A percentile compares a stretch with the other conserved stretches of the same genome.
phyloP scores from a whole-genome alignment of 2,797 vertebrate genomes.

The Carapus acus region DNA sequence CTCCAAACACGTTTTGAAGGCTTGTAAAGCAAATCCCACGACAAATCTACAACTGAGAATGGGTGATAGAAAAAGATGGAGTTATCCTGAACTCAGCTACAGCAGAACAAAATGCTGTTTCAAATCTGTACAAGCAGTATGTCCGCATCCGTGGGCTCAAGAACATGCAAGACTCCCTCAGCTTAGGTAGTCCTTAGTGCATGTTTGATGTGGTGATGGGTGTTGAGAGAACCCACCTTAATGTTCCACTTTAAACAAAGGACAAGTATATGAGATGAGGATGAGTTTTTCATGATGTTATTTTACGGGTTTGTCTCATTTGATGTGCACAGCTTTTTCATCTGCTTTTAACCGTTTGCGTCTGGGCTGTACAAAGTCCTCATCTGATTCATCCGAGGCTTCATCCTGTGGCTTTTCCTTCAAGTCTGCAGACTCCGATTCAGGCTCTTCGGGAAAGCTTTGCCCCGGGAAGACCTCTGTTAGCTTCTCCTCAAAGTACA shows the following conservation, averaged over 20 bases:
- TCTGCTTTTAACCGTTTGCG: conserved; percentile 97
- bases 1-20: conserved; percentile 45
- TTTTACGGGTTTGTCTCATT: conserved; percentile 70
- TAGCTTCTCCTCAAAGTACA: conserved; percentile 95
- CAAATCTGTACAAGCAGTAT: conserved; percentile 65
- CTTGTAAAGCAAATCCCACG: conserved; percentile 74
- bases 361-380: conserved; percentile 91
- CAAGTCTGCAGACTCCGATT: conserved; percentile 73
- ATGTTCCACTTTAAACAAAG: conserved; percentile 35
- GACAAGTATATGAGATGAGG: conserved; percentile 39
- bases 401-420: conserved; percentile 79
- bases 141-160: conserved; percentile 40
- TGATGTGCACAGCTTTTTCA: conserved; percentile 92
- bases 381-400: conserved; percentile 90
- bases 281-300: conserved; percentile 51
- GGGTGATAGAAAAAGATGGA: conserved; percentile 58
- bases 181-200: conserved; percentile 24
- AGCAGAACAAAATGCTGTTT: conserved; percentile 60
- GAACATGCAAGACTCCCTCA: conserved; percentile 45
- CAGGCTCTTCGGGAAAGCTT: conserved; percentile 84
- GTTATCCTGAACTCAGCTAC: conserved; percentile 57
- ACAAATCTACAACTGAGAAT: conserved; percentile 76
- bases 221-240: no score
- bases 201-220: conserved; percentile 48
- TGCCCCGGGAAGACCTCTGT: conserved; percentile 88